Percentiles rank a stretch among this genome's conserved stretches.
These are phyloP conservation scores for Achroia grisella DNA, from an alignment of 1,140 invertebrate genomes.

Conservation along the genomic window DNA sequence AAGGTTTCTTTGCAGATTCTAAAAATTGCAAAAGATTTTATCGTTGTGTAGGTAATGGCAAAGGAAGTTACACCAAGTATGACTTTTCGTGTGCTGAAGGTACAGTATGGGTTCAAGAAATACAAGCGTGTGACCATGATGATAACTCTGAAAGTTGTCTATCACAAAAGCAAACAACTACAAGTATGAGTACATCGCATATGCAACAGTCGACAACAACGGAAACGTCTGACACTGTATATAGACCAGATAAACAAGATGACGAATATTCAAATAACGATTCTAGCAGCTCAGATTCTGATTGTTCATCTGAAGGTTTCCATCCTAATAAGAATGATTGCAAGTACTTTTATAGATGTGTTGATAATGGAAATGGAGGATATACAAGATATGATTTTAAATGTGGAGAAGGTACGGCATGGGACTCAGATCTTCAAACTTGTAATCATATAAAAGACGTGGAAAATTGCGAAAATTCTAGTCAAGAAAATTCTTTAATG, in stretches of 20 bases:
- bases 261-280: constrained; percentile 15
- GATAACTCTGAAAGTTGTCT: background rate
- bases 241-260: constrained; percentile 4
- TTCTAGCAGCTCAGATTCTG: constrained; percentile 11
- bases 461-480: constrained; percentile 25
- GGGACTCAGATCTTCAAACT: constrained; percentile 27
- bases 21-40: constrained; percentile 80
- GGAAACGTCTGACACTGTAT: background rate
- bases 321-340: constrained; percentile 39
- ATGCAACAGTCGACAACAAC: background rate
- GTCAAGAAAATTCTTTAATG: constrained; percentile 13
- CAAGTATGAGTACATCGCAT: background rate
- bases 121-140: constrained; percentile 52
- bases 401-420: constrained; percentile 75
- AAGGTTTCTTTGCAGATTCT: constrained; percentile 78
- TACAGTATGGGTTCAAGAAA: constrained; percentile 74
- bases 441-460: constrained; percentile 45
- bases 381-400: constrained; percentile 75
- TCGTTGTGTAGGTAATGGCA: constrained; percentile 78
- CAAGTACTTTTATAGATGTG: constrained; percentile 77
- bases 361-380: constrained; percentile 72
- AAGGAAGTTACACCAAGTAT: constrained; percentile 72
- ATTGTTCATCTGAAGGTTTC: constrained; percentile 69
- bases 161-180: background rate
- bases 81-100: constrained; percentile 76